phyloP scores from a whole-genome alignment of 30 jellyfish, hydroid and myxozoan species.

The Pseudorhiza aurosa region DNA sequence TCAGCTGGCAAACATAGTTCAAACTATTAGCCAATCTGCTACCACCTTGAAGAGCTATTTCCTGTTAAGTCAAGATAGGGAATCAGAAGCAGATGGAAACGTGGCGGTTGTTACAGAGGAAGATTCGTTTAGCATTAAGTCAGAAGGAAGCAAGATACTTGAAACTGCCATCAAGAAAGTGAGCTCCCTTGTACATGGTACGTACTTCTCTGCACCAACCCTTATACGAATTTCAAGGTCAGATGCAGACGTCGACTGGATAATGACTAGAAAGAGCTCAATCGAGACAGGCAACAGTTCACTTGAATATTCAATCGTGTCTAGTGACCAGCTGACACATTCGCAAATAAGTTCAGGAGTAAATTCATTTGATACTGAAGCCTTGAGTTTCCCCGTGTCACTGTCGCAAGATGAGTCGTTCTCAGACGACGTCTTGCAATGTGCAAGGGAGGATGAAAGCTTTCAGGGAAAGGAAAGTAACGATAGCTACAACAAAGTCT shows the following conservation, averaged over 20 bases:
- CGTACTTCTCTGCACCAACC: conserved; percentile 48
- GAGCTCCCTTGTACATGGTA: conserved; percentile 26
- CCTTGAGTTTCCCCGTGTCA: conserved; percentile 1
- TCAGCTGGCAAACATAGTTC: conserved; percentile 42
- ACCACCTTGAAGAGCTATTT: conserved; percentile 35
- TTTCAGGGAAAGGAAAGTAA: not conserved
- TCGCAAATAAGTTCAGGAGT: conserved; percentile 49
- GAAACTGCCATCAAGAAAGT: conserved; percentile 59
- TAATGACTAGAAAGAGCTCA: conserved; percentile 41
- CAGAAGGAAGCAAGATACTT: conserved; percentile 46
- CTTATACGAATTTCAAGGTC: conserved; percentile 36
- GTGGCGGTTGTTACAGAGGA: conserved; percentile 15
- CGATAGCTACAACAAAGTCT: not conserved
- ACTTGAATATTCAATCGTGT: conserved; percentile 35
- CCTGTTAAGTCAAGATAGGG: conserved; percentile 8
- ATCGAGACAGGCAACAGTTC: conserved; percentile 67
- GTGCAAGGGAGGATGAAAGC: not conserved
- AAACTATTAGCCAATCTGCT: conserved; percentile 49
- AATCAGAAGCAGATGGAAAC: conserved; percentile 3
- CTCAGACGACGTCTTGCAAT: conserved; percentile 18
- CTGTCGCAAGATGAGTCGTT: conserved; percentile 51
- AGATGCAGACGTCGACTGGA: conserved; percentile 35
- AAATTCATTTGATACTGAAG: conserved; percentile 56
- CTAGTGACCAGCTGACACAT: conserved; percentile 53
- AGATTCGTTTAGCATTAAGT: conserved; percentile 53